Base-by-base conservation (phyloP, 2,888 invertebrate genomes). In the Leucania comma region DNA sequence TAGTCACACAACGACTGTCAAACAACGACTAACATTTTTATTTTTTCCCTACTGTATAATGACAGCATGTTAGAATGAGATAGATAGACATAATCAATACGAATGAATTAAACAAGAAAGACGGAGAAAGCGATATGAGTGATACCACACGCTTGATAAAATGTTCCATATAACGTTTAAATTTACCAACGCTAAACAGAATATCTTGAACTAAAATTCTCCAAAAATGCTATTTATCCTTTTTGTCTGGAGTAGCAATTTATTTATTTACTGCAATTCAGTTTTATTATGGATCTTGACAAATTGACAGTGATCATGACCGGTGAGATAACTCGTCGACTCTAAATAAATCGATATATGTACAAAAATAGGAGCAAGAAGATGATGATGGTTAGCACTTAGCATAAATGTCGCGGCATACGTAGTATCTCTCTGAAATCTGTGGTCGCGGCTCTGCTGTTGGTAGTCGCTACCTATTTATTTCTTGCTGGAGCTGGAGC, bases 21-120 rank as follows among this genome's bases (percentile, higher is more conserved):
- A 87, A 81, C 65, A 59, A 72, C 70, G 69, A 93, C 93, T 93
- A 74, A 72, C 26, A 42, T 57, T 60, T 73, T 82, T 86, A 79
- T 68, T 81, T 67, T 71, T 69, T 68, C 65, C 24, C 20, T 42
- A 35, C 53, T 69, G 53, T 6, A 32, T 63, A 22, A 6, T 66
- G 26, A 61, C 51, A 62, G 66, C 56, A 54, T 32, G 20, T 20
- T 20, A 46, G 72, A 82, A 53, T 64, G 85, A 81, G 83, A 87
- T 22, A 62, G 73, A 68, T 35, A 62, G 14, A 79, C 9, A 46
- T 54, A 80, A 88, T 88, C 88, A 62, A 88, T 88, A 88, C 53
- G 35, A 1, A 32, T 26, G 24, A 56, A 68, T 59, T 17, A 0
- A 46, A 12, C 60, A 24, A 60, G 75, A 5, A 2, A 67, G 80